phyloP scores from a whole-genome alignment of 2,888 invertebrate genomes.

The Eupelmus urozonus region DNA sequence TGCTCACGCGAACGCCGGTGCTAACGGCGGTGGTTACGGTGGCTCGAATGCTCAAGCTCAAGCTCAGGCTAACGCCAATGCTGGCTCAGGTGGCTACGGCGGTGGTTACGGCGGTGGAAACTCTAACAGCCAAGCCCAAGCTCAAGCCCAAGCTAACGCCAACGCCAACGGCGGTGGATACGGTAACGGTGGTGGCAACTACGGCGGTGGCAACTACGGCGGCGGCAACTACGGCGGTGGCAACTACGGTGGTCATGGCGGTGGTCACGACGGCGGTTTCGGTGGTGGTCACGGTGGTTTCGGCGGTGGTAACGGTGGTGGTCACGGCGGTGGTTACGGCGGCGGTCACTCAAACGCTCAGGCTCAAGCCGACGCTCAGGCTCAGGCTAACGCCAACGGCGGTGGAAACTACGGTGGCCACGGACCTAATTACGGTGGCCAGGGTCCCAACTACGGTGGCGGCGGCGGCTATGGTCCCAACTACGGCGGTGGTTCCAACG shows the following conservation, averaged over 20 bases:
- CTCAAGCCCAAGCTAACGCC: constrained; percentile 53
- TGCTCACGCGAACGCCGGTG: constrained; percentile 60
- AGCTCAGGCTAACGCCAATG: constrained; percentile 57
- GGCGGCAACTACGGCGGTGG: neutral
- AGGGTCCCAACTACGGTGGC: neutral
- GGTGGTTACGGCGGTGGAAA: constrained; percentile 30
- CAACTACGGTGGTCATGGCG: constrained; percentile 3
- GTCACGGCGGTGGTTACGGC: neutral
- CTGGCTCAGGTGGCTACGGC: constrained; percentile 11
- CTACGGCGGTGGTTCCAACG: neutral
- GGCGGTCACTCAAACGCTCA: constrained; percentile 29
- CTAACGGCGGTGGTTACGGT: constrained; percentile 33
- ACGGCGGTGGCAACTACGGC: constrained; percentile 18
- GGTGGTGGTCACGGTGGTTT: neutral
- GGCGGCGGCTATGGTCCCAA: neutral
- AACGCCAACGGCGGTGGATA: constrained; percentile 19
- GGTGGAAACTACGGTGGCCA: constrained; percentile 33
- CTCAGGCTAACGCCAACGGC: constrained; percentile 30
- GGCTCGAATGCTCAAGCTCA: constrained; percentile 18
- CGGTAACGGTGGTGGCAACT: constrained; percentile 4
- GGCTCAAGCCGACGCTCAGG: constrained; percentile 52
- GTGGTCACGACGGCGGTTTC: constrained; percentile 39
- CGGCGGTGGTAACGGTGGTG: constrained; percentile 22
- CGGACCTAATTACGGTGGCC: constrained; percentile 10
- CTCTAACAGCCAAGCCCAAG: constrained; percentile 39